Evolutionary conservation across 2,113 vertebrate species (phyloP), one percentile per base, ranked within the genome.

Genomic region (Nesogale talazaci): DNA sequence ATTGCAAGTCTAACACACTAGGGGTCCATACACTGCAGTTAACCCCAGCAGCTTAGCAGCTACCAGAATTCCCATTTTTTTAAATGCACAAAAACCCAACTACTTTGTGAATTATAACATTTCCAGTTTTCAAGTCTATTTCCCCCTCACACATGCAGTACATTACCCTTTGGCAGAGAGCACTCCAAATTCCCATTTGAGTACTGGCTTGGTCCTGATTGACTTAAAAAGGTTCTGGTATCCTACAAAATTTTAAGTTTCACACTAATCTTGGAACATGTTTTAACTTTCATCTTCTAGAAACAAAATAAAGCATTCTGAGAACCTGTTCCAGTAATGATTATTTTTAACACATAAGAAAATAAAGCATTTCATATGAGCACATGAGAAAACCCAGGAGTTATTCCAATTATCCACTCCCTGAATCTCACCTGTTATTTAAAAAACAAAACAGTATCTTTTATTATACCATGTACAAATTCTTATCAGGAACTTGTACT

Each of bases 1-100:
- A 96, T 97, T 98, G 97, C 96, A 96, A 97, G 97, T 96, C 97
- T 98, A 97, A 97, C 97, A 96, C 97, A 97, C 88, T 69, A 97
- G 97, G 96, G 97, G 97, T 97, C 97, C 93, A 95, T 96, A 97
- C 96, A 97, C 95, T 96, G 97, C 97, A 98, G 97, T 97, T 96
- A 97, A 96, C 95, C 88, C 96, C 97, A 96, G 91, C 96, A 98
- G 97, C 97, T 90, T 96, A 96, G 78, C 98, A 96, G 97, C 96
- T 94, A 94, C 90, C 86, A 84, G 95, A 97, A 96, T 97, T 97
- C 94, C 88, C 85, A 40, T 86, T 12, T 86, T 67, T 67, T 77
- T 65, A 95, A 95, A 96, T 9, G 83, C 92, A 83, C 88, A 61
- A 94, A 95, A 5, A 93, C 97, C 97, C 16, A 72, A 36, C 70